These are phyloP conservation scores for Catocala fraxini DNA, from an alignment of 2,888 invertebrate species.

Conservation along the genomic window DNA sequence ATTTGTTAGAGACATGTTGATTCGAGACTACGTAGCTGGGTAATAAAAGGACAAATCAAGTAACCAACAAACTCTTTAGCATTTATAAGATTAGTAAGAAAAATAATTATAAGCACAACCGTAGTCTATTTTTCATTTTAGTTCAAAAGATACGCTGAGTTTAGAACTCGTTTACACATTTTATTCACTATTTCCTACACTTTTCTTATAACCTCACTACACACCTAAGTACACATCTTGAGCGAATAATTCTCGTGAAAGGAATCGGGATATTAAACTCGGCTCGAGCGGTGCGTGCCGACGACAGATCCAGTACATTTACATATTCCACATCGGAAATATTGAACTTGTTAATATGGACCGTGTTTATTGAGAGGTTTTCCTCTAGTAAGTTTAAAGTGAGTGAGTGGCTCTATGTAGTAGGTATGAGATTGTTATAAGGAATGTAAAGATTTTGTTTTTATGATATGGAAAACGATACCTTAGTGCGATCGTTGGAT, in stretches of 20 bases:
- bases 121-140: not conserved
- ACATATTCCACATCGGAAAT: constrained; percentile 46
- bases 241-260: constrained; percentile 41
- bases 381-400: not conserved
- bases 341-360: constrained; percentile 41
- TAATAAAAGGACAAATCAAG: too few relatives aligned
- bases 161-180: not conserved
- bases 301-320: constrained; percentile 39
- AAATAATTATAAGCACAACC: too few relatives aligned
- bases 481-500: too few relatives aligned
- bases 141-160: too few relatives aligned
- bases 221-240: constrained; percentile 18
- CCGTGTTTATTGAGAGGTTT: constrained; percentile 9
- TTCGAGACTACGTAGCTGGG: too few relatives aligned
- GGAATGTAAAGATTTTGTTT: not conserved
- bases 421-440: not conserved
- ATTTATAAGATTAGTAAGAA: too few relatives aligned
- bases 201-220: constrained; percentile 6
- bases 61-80: too few relatives aligned
- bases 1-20: too few relatives aligned
- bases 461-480: too few relatives aligned
- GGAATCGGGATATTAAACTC: constrained; percentile 43
- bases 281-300: constrained; percentile 34
- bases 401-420: not conserved
- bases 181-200: not conserved